These are phyloP conservation scores for Mesorhabditis belari DNA, from an alignment of 2,888 invertebrate species.

Conservation along the genomic window DNA sequence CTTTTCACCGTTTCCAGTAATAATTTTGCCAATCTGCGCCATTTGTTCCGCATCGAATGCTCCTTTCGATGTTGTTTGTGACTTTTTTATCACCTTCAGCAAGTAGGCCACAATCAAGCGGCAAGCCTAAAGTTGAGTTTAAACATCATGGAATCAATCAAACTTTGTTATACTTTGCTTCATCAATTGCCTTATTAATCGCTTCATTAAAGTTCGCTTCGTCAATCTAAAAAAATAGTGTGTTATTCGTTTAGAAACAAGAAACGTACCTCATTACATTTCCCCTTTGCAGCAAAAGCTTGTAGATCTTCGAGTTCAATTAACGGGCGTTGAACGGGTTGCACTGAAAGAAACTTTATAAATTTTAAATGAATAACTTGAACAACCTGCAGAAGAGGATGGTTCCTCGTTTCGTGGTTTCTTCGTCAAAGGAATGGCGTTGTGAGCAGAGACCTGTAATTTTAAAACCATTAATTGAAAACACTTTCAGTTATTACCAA, in stretches of 20 bases:
- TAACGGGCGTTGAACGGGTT: not conserved
- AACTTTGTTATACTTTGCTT: not conserved
- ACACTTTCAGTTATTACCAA: no score
- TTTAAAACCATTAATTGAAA: not conserved
- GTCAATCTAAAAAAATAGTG: not conserved
- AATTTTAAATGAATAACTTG: no score
- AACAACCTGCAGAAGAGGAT: not conserved
- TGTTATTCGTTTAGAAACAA: not conserved
- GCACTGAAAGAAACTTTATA: no score
- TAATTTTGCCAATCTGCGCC: not conserved
- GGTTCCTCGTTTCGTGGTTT: no score
- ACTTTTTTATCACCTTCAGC: not conserved
- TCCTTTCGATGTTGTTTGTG: not conserved
- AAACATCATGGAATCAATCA: not conserved
- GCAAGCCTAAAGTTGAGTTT: not conserved
- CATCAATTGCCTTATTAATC: not conserved
- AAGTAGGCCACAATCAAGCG: not conserved
- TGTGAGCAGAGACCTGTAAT: not conserved
- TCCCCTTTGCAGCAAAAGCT: not conserved
- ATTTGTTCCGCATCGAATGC: not conserved
- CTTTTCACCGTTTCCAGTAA: not conserved
- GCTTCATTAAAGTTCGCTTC: not conserved
- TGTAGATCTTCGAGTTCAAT: not conserved
- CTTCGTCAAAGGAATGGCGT: not conserved
- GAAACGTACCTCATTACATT: not conserved